A percentile compares a stretch with the other conserved stretches of the same genome.
phyloP scores from a whole-genome alignment of 2,797 vertebrate genomes.

The Chloroceryle inda region DNA sequence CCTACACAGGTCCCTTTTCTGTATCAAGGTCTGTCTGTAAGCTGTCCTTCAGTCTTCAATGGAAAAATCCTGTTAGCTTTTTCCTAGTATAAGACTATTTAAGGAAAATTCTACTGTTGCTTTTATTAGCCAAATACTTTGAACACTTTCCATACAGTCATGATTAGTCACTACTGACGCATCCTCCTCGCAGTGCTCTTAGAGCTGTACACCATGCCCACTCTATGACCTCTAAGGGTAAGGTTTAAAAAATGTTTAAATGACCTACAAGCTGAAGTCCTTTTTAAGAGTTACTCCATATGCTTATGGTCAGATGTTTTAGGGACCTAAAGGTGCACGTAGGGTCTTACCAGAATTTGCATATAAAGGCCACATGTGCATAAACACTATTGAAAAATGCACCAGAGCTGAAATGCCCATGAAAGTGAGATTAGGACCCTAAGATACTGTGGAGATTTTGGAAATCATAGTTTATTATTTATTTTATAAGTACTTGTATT shows the following conservation, averaged over 20 bases:
- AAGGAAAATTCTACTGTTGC: not conserved
- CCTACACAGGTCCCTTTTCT: not conserved
- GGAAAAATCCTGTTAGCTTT: not conserved
- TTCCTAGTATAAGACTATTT: not conserved
- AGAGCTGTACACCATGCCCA: not conserved
- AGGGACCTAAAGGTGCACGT: not conserved
- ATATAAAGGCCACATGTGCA: not conserved
- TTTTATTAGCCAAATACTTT: constrained; percentile 10
- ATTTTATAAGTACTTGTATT: not conserved
- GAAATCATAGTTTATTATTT: not conserved
- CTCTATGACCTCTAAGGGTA: not conserved
- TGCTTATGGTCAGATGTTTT: not conserved
- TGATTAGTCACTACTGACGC: not conserved
- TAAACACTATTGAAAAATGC: not conserved
- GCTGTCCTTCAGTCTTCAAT: not conserved
- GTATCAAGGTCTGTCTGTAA: not conserved
- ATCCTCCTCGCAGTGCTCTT: not conserved
- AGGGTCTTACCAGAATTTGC: not conserved
- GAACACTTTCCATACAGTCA: constrained; percentile 7
- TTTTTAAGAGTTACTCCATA: not conserved
- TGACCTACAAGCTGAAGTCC: not conserved
- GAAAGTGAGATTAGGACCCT: not conserved
- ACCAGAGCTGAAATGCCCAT: not conserved
- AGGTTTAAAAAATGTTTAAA: not conserved
- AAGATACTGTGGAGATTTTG: not conserved